phyloP scores from a whole-genome alignment of 2,888 invertebrate genomes.

The Hipparchia semele region DNA sequence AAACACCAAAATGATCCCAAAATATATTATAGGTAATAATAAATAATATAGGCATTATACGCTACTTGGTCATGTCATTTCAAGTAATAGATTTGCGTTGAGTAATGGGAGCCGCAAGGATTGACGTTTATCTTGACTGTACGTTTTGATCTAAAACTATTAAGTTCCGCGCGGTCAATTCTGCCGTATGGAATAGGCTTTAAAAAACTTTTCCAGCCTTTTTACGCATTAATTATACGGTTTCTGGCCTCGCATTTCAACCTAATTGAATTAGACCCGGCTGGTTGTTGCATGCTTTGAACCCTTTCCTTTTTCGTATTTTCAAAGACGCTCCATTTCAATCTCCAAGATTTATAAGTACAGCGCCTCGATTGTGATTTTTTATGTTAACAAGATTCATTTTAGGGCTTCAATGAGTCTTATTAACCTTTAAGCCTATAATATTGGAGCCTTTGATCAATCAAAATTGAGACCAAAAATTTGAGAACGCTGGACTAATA shows the following conservation, averaged over 20 bases:
- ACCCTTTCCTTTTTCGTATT: constrained; percentile 16
- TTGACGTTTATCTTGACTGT: no score
- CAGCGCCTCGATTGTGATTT: constrained; percentile 13
- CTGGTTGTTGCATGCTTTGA: constrained; percentile 31
- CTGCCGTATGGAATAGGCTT: constrained; percentile 42
- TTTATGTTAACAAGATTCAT: constrained; percentile 16
- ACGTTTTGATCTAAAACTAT: neutral
- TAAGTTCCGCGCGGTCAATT: neutral
- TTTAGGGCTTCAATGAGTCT: no score
- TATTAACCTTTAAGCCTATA: neutral
- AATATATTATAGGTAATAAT: no score
- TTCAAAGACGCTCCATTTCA: constrained; percentile 14
- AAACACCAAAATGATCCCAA: no score
- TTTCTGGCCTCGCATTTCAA: constrained; percentile 67
- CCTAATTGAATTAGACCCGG: constrained; percentile 74
- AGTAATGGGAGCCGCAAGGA: no score
- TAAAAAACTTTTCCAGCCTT: constrained; percentile 52
- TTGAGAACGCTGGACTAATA: no score
- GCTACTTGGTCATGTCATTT: no score
- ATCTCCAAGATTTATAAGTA: neutral
- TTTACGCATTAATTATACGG: constrained; percentile 65
- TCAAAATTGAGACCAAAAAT: no score
- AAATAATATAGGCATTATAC: no score
- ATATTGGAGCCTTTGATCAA: neutral
- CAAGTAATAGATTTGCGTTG: no score